Conservation (phyloP, 2,113 vertebrate species). For the Hypomesus transpacificus region DNA sequence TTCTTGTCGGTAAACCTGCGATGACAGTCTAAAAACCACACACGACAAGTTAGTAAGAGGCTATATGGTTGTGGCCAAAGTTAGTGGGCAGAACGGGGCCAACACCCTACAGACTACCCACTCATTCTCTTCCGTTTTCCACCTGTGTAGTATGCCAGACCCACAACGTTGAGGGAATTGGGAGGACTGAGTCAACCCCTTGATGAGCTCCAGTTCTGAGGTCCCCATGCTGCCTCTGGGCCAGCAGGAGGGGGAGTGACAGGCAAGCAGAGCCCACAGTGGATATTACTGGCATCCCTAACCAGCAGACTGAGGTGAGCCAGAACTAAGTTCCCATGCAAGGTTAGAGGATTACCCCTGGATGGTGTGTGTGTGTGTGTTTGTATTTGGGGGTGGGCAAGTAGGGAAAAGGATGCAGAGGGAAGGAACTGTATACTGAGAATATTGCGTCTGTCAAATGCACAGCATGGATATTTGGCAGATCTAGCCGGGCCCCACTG, state of each 20-base stretch:
- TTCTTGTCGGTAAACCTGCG: slow-evolving; percentile 42
- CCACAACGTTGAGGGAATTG: slow-evolving; percentile 52
- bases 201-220: slow-evolving; percentile 56
- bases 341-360: slow-evolving; percentile 22
- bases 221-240: slow-evolving; percentile 48
- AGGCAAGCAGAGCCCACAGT: slow-evolving; percentile 26
- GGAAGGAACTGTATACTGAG: slow-evolving; percentile 36
- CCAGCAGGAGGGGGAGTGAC: slow-evolving; percentile 43
- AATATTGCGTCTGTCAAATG: slow-evolving; percentile 34
- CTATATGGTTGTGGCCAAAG: slow-evolving; percentile 7
- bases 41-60: slow-evolving; percentile 61
- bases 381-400: slow-evolving; percentile 4
- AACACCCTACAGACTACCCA: slow-evolving; percentile 64
- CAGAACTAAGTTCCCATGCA: slow-evolving; percentile 31
- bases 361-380: slow-evolving; percentile 21
- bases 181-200: slow-evolving; percentile 56
- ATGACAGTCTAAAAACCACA: slow-evolving; percentile 59
- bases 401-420: background rate
- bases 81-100: slow-evolving; percentile 54
- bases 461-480: slow-evolving; percentile 28
- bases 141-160: slow-evolving; percentile 67
- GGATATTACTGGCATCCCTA: slow-evolving; percentile 13
- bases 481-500: slow-evolving; percentile 35
- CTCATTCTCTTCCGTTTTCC: slow-evolving; percentile 66
- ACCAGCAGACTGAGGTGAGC: slow-evolving; percentile 1